phyloP scores from a whole-genome alignment of 2,888 invertebrate genomes.

The Agrilus cyanescens region DNA sequence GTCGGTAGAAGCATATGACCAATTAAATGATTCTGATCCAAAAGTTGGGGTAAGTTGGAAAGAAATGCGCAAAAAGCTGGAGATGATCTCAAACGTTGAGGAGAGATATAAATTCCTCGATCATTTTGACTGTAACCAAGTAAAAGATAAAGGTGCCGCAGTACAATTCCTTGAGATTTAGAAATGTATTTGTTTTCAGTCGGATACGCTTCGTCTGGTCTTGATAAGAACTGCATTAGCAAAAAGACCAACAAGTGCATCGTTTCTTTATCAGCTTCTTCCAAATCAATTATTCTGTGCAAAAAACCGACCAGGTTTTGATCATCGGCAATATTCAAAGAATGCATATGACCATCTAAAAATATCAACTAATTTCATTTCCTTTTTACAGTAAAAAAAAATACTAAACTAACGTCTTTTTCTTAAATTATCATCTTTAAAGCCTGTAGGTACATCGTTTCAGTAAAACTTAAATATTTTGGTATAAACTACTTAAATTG shows the following conservation, averaged over 20 bases:
- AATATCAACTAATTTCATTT: constrained; percentile 12
- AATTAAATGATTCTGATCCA: constrained; percentile 93
- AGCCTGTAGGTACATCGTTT: too few species aligned
- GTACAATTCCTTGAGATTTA: constrained; percentile 74
- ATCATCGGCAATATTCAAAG: constrained; percentile 69
- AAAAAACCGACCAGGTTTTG: constrained; percentile 65
- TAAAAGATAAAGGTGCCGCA: constrained; percentile 83
- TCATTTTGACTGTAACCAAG: constrained; percentile 89
- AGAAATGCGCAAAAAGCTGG: constrained; percentile 94
- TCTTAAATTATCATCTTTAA: too few species aligned
- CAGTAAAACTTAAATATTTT: too few species aligned
- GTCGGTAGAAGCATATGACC: constrained; percentile 82
- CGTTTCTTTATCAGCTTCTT: constrained; percentile 91
- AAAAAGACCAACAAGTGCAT: constrained; percentile 87
- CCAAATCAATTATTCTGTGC: constrained; percentile 81
- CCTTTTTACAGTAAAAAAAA: constrained; percentile 1
- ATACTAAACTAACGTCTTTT: too few species aligned
- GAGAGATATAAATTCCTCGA: constrained; percentile 82
- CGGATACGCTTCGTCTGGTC: constrained; percentile 70
- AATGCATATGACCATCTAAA: constrained; percentile 73
- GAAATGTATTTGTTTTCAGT: constrained; percentile 73
- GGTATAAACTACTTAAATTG: too few species aligned
- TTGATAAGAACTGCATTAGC: constrained; percentile 92
- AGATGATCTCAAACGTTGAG: constrained; percentile 74
- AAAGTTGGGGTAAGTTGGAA: constrained; percentile 81